These are phyloP conservation scores for Actinopyga echinites DNA, from an alignment of 53 echinoderm and acorn worm species.

Conservation along the genomic window DNA sequence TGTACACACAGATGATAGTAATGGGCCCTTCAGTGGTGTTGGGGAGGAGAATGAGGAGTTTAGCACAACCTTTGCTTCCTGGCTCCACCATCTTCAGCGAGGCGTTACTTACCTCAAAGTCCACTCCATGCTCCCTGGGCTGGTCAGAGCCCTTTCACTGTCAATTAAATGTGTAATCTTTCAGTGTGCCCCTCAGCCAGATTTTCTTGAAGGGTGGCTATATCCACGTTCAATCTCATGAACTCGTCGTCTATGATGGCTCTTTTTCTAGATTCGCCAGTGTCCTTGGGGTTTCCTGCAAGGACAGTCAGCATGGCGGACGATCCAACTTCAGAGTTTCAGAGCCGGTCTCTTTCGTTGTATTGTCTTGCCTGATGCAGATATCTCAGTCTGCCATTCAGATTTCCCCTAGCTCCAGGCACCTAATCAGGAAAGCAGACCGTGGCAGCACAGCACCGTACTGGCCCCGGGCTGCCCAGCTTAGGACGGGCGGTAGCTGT, in stretches of 20 bases:
- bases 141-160: conserved; percentile 29
- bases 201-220: not conserved
- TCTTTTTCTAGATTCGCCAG: too few relatives aligned
- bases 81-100: conserved; percentile 13
- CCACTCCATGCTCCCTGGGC: conserved; percentile 30
- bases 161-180: not conserved
- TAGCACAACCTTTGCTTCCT: conserved; percentile 24
- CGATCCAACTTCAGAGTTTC: conserved; percentile 27
- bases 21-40: conserved; percentile 26
- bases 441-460: conserved; percentile 52
- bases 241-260: conserved; percentile 48
- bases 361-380: not conserved
- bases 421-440: conserved; percentile 55
- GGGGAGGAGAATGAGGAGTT: conserved; percentile 34
- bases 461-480: conserved; percentile 61
- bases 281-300: too few relatives aligned
- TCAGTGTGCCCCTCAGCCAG: conserved; percentile 13
- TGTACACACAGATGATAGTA: not conserved
- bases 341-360: conserved; percentile 5
- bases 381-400: not conserved
- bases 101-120: conserved; percentile 35
- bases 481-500: conserved; percentile 39
- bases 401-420: conserved; percentile 49
- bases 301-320: not conserved
- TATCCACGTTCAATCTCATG: conserved; percentile 31